Base-by-base conservation (phyloP, 2,888 invertebrate species). In the Brachynemurus nebulosus region DNA sequence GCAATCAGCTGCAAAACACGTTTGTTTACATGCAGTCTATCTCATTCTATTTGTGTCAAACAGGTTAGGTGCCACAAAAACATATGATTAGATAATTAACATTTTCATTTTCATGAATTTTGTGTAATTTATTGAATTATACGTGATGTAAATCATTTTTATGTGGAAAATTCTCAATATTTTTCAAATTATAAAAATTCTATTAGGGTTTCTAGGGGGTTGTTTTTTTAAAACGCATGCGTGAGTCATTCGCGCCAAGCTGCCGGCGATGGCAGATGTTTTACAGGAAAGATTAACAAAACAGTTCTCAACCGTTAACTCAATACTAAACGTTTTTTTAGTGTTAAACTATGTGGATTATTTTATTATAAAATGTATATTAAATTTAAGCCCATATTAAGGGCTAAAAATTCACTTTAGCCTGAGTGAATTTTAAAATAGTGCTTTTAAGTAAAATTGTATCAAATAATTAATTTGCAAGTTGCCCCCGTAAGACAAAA, bases 211-310 rank as follows among this genome's bases (percentile, higher is more conserved):
- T 30, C 30, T 30, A 30, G 20, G 48, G 51, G 46, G 49, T 49
- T 42, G 42, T 38, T 44, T 40, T 49, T 53, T n/a, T 9, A 33
- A 20, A n/a, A 27, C 60, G 60, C 61, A 55, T 51, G 60, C 63
- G 63, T 53, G 11, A 54, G 46, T 50, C 51, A 54, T 65, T 63
- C 63, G 64, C 66, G 66, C 65, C 64, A 65, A 65, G 55, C 60
- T 62, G 62, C 61, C 59, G 63, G 62, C 62, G 63, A 64, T 65
- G 63, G 65, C 64, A 65, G 64, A 66, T 66, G 66, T 65, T 65
- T 66, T 63, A 62, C 63, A 63, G 44, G 38, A 27, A 27, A 18
- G 37, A 25, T 20, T n/a, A n/a, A 38, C 35, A 44, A 21, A 38
- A 19, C 38, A 21, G 14, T 20, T 25, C 14, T 14, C 25, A 44